phyloP scores from a whole-genome alignment of 2,797 vertebrate species.

The Phoxinus dragarum region DNA sequence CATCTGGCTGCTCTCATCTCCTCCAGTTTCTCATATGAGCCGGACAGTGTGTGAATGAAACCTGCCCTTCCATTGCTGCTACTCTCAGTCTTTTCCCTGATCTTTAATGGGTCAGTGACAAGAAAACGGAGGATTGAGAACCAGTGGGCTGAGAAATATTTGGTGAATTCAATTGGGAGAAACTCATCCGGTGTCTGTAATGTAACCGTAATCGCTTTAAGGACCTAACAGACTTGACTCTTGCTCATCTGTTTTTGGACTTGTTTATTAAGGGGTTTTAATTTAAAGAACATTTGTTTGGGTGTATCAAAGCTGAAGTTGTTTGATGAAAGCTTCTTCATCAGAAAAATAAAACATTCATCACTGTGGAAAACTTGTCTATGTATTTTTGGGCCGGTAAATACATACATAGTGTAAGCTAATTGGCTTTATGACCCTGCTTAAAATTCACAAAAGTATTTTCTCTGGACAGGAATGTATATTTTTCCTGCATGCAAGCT shows the following conservation, averaged over 20 bases:
- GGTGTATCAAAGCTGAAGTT: slow-evolving; percentile 12
- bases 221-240: background rate
- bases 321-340: slow-evolving; percentile 22
- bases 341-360: slow-evolving; percentile 42
- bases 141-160: background rate
- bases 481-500: background rate
- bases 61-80: slow-evolving; percentile 2
- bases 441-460: background rate
- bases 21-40: slow-evolving; percentile 7
- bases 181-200: slow-evolving; percentile 4
- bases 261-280: slow-evolving; percentile 33
- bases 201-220: slow-evolving; percentile 8
- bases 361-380: slow-evolving; percentile 21
- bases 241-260: background rate
- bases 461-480: background rate
- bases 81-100: background rate
- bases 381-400: background rate
- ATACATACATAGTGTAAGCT: background rate
- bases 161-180: background rate
- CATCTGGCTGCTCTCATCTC: background rate
- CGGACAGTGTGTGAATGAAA: slow-evolving; percentile 7
- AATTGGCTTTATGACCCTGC: background rate
- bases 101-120: background rate
- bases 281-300: slow-evolving; percentile 27
- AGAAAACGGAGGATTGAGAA: slow-evolving; percentile 3